phyloP scores from a whole-genome alignment of 1,140 invertebrate genomes.

The Trachymyrmex cornetzi region DNA sequence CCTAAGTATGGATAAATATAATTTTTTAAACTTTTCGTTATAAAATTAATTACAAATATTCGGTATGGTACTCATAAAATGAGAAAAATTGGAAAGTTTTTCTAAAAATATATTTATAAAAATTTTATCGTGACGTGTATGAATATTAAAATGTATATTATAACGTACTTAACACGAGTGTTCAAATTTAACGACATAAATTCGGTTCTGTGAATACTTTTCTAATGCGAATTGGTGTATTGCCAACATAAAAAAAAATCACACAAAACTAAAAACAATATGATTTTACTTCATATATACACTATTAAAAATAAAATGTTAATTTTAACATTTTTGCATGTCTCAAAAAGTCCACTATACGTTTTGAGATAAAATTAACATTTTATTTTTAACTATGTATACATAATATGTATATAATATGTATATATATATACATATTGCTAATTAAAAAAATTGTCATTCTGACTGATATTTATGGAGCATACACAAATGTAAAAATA shows the following conservation, averaged over 20 bases:
- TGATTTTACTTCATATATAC: too few relatives aligned
- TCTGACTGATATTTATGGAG: neutral
- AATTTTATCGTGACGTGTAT: neutral
- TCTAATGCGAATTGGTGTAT: neutral
- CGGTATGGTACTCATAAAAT: neutral
- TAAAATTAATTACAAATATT: neutral
- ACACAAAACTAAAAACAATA: too few relatives aligned
- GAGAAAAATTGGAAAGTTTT: neutral
- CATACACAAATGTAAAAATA: neutral
- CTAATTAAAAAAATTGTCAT: neutral
- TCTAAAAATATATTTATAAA: constrained; percentile 5
- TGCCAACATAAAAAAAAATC: too few relatives aligned
- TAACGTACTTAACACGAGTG: neutral
- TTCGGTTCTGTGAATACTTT: neutral
- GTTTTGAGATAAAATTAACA: too few relatives aligned
- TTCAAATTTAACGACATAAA: neutral
- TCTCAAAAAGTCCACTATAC: too few relatives aligned
- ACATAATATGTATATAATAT: neutral
- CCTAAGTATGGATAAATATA: neutral
- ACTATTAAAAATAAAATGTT: too few relatives aligned
- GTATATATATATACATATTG: neutral
- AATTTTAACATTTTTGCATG: too few relatives aligned
- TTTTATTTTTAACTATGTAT: neutral
- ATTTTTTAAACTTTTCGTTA: neutral
- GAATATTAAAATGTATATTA: neutral